Conservation (phyloP, 1,140 invertebrate genomes). For the Mesaphorura yosii region DNA sequence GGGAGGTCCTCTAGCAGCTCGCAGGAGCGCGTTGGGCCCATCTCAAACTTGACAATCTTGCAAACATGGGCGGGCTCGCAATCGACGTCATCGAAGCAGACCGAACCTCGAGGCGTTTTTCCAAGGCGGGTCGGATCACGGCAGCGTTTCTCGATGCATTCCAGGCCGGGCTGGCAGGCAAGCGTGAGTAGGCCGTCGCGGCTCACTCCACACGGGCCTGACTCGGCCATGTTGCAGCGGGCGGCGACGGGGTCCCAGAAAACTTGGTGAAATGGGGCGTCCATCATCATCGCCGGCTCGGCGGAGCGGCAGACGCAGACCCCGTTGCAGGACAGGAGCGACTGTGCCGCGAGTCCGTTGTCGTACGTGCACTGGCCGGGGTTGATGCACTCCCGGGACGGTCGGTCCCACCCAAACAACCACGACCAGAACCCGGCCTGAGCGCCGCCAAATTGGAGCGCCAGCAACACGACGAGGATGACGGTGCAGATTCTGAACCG, state of each 20-base stretch:
- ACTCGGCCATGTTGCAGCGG: neutral
- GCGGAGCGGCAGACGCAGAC: slow-evolving; percentile 1
- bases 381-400: too few species aligned
- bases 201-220: neutral
- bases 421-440: too few species aligned
- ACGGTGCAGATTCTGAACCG: too few species aligned
- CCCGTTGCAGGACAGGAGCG: neutral
- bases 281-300: neutral
- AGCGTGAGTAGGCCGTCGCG: neutral
- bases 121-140: neutral
- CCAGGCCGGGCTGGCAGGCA: neutral
- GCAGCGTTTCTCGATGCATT: slow-evolving; percentile 1
- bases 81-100: neutral
- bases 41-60: neutral
- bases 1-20: too few species aligned
- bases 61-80: neutral
- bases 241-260: neutral
- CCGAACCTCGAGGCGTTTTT: neutral
- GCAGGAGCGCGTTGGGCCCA: too few species aligned
- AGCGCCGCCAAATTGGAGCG: too few species aligned
- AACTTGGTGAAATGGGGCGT: neutral
- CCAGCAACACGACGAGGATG: too few species aligned
- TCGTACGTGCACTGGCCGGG: neutral
- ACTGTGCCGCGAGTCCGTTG: slow-evolving; percentile 1
- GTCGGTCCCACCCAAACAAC: too few species aligned